Conservation (phyloP, 1,140 invertebrate species). For the Drosophila mayri region DNA sequence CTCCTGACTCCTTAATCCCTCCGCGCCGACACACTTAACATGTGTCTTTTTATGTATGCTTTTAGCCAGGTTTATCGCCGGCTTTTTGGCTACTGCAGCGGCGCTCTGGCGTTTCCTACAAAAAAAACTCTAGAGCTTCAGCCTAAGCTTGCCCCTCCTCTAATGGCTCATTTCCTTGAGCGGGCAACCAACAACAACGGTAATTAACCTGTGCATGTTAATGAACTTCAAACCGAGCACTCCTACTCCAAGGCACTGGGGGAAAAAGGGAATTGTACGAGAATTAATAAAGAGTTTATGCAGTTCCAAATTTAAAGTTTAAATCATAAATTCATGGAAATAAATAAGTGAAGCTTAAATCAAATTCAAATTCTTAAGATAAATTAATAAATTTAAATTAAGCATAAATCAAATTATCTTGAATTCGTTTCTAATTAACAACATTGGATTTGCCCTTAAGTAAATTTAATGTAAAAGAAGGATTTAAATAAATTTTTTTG, state of each 20-base stretch:
- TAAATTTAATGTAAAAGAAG: too few species aligned
- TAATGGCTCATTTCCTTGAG: conserved; percentile 81
- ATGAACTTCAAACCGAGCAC: conserved; percentile 75
- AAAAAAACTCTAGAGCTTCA: background rate
- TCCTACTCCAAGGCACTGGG: conserved; percentile 22
- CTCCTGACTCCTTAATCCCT: background rate
- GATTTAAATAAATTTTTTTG: background rate
- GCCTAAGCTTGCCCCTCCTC: conserved; percentile 53
- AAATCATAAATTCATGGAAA: too few species aligned
- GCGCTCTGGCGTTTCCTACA: conserved; percentile 46
- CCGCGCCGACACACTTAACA: conserved; percentile 62
- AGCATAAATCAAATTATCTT: too few species aligned
- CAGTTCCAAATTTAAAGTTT: background rate
- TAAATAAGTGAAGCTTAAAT: too few species aligned
- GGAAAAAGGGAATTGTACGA: background rate
- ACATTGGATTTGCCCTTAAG: too few species aligned
- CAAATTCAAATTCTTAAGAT: too few species aligned
- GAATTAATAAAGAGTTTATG: background rate
- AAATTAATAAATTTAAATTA: too few species aligned
- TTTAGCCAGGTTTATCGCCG: conserved; percentile 79
- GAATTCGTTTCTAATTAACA: too few species aligned
- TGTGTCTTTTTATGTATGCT: conserved; percentile 82
- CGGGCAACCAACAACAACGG: conserved; percentile 64
- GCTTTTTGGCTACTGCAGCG: conserved; percentile 53
- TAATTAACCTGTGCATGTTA: conserved; percentile 84